Evolutionary conservation across 1,140 invertebrate genomes (phyloP).

Genomic region (Anoplolepis gracilipes): DNA sequence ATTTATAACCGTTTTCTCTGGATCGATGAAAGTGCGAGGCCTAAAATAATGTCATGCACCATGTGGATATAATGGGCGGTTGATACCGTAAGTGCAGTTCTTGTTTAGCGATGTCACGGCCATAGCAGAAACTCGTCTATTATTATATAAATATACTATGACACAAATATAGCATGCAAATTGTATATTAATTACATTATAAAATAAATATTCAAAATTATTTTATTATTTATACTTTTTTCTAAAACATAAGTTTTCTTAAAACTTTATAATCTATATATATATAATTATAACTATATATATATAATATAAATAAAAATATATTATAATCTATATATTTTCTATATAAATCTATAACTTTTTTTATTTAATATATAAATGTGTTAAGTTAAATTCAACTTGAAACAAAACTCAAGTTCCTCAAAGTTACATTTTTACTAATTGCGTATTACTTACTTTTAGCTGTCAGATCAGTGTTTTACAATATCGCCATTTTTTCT

Average conservation of each 20-base stretch:
- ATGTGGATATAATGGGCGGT: constrained; percentile 66
- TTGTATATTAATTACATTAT: constrained; percentile 21
- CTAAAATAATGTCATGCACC: constrained; percentile 65
- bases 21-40: constrained; percentile 50
- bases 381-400: too few species aligned
- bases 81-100: constrained; percentile 67
- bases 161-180: constrained; percentile 4
- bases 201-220: constrained; percentile 20
- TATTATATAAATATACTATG: constrained; percentile 63
- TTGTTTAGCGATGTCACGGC: constrained; percentile 57
- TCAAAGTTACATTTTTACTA: too few species aligned
- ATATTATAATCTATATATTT: too few species aligned
- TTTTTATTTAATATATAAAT: too few species aligned
- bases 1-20: constrained; percentile 44
- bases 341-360: too few species aligned
- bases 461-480: too few species aligned
- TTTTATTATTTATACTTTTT: constrained; percentile 10
- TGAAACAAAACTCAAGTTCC: too few species aligned
- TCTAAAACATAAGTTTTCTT: background rate
- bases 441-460: too few species aligned
- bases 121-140: constrained; percentile 66
- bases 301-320: too few species aligned
- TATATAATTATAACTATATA: too few species aligned
- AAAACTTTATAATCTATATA: background rate
- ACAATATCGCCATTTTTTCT: too few species aligned